phyloP scores from a whole-genome alignment of 2,113 vertebrate species.

The Daubentonia madagascariensis region DNA sequence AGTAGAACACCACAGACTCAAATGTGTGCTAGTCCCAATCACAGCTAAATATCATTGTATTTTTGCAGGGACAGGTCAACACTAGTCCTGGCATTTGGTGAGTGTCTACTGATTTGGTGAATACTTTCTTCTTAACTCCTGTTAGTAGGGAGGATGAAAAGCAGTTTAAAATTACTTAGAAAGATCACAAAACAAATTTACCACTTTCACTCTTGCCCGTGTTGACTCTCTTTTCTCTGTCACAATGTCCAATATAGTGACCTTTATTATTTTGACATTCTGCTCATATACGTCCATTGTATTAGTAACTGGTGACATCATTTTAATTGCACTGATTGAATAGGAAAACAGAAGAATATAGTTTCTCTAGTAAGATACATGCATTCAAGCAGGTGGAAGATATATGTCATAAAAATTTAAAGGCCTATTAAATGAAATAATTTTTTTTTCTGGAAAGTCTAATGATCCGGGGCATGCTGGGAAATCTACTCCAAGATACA shows the following conservation, averaged over 20 bases:
- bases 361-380: not conserved
- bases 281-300: not conserved
- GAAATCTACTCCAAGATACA: not conserved
- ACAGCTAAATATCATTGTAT: fast-evolving
- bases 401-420: not conserved
- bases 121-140: not conserved
- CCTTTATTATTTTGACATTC: not conserved
- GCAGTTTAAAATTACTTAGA: not conserved
- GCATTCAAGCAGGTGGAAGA: not conserved
- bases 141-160: not conserved
- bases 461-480: not conserved
- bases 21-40: not conserved
- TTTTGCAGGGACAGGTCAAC: not conserved
- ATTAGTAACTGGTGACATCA: not conserved
- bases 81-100: not conserved
- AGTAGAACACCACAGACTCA: not conserved
- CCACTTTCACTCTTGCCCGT: not conserved
- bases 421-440: not conserved
- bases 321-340: not conserved
- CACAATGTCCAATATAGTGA: not conserved
- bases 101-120: not conserved
- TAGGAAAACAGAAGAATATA: not conserved
- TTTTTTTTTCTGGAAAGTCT: not conserved
- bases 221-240: not conserved
- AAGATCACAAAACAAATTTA: not conserved